phyloP scores from a whole-genome alignment of 2,113 vertebrate genomes.

The Xiphorhynchus elegans region DNA sequence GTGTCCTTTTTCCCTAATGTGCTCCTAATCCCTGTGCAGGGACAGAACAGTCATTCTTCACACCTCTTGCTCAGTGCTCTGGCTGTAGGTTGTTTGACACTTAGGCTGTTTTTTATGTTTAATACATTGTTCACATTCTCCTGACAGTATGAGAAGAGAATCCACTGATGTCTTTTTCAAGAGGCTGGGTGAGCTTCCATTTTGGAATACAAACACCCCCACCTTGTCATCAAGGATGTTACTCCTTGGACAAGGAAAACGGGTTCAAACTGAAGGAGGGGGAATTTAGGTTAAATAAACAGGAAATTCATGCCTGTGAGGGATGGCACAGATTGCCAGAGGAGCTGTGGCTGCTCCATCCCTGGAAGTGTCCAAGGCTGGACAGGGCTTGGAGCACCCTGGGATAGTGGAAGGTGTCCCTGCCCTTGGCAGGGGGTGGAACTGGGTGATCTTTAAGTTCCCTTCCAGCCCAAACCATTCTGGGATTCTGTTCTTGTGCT shows the following conservation, averaged over 20 bases:
- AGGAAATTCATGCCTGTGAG: background rate
- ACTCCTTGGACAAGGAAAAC: background rate
- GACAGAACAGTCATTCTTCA: background rate
- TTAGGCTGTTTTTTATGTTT: background rate
- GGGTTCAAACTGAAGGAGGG: background rate
- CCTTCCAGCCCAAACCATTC: background rate
- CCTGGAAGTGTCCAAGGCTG: background rate
- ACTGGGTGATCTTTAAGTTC: background rate
- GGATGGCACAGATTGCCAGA: background rate
- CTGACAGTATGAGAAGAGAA: background rate
- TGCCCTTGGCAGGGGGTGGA: background rate
- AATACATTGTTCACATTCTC: background rate
- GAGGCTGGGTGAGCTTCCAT: background rate
- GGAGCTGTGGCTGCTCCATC: background rate
- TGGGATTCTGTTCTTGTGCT: background rate
- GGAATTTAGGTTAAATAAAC: background rate
- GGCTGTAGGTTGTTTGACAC: background rate
- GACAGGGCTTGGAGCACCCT: background rate
- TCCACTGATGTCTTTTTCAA: background rate
- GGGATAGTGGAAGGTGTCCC: background rate
- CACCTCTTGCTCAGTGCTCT: background rate
- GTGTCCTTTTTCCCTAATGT: background rate
- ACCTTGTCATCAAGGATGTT: background rate
- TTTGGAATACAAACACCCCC: background rate
- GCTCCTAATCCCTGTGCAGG: background rate